A percentile compares a stretch with the other conserved stretches of the same genome.
These are phyloP conservation scores for Rhingia campestris DNA, from an alignment of 2,888 invertebrate genomes.

Conservation along the genomic window DNA sequence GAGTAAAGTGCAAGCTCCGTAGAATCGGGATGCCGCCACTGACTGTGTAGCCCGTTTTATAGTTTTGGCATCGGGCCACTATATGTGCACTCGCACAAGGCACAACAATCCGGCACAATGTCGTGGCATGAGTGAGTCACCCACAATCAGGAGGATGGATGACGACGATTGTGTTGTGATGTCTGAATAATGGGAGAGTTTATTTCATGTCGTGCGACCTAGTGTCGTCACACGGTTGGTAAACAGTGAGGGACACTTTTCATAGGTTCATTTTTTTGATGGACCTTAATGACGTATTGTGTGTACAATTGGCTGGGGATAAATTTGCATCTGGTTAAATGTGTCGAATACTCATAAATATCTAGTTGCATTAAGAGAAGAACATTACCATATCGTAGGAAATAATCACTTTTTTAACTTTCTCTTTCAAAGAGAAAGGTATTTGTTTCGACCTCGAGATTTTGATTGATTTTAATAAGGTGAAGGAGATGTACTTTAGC, in stretches of 20 bases:
- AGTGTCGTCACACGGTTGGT: slow-evolving; percentile 9
- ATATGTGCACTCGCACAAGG: background rate
- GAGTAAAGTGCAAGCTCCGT: slow-evolving; percentile 43
- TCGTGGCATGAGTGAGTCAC: slow-evolving; percentile 17
- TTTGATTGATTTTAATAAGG: no score
- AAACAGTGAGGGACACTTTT: slow-evolving; percentile 12
- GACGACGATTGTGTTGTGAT: slow-evolving; percentile 49
- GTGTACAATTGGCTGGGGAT: no score
- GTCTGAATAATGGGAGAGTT: slow-evolving; percentile 54
- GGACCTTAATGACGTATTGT: no score
- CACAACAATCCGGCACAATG: slow-evolving; percentile 1
- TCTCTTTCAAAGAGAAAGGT: no score
- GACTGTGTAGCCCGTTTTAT: slow-evolving; percentile 55
- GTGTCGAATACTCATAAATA: no score
- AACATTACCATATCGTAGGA: no score
- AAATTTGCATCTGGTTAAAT: no score
- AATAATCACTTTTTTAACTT: no score
- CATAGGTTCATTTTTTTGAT: background rate
- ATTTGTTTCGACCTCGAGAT: no score
- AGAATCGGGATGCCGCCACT: slow-evolving; percentile 59
- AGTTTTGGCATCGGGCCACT: slow-evolving; percentile 57
- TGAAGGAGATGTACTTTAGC: no score
- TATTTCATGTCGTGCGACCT: slow-evolving; percentile 33
- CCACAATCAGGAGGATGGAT: slow-evolving; percentile 21
- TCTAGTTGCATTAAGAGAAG: no score